Percentiles rank a stretch among this genome's conserved stretches.
phyloP scores from a whole-genome alignment of 2,113 vertebrate genomes.

The Chlamydotis undulata region DNA sequence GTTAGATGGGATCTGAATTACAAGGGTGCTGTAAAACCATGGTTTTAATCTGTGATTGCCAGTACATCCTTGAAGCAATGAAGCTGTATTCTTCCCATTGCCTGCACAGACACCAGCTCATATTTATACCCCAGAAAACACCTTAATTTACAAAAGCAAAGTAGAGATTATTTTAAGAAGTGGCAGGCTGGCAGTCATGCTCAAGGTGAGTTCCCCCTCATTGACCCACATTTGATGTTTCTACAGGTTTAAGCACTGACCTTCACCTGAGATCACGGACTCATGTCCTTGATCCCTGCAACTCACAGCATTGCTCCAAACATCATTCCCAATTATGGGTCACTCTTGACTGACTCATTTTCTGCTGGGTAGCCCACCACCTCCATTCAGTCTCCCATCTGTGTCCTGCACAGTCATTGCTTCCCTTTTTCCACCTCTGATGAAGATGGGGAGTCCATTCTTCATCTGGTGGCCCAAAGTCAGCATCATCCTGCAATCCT shows the following conservation, averaged over 20 bases:
- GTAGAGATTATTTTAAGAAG: neutral
- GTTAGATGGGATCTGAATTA: neutral
- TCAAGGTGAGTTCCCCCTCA: neutral
- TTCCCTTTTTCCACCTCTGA: neutral
- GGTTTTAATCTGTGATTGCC: neutral
- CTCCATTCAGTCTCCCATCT: neutral
- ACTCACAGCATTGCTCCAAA: neutral
- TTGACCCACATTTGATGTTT: neutral
- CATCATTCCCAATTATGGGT: fast-evolving
- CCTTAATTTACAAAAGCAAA: neutral
- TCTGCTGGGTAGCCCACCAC: neutral
- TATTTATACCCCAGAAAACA: neutral
- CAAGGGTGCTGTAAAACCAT: neutral
- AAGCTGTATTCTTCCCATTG: neutral
- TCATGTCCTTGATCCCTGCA: neutral
- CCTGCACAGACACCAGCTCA: neutral
- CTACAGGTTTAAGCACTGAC: neutral
- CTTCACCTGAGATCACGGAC: neutral
- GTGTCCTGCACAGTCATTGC: neutral
- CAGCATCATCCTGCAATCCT: neutral
- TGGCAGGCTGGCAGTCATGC: neutral
- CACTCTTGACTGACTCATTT: neutral
- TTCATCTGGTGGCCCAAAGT: neutral
- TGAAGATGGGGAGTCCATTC: neutral
- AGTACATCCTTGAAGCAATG: neutral